Evolutionary conservation across 2,113 vertebrate genomes (phyloP), one percentile per base, ranked within the genome.

Genomic region (Vulpes lagopus): DNA sequence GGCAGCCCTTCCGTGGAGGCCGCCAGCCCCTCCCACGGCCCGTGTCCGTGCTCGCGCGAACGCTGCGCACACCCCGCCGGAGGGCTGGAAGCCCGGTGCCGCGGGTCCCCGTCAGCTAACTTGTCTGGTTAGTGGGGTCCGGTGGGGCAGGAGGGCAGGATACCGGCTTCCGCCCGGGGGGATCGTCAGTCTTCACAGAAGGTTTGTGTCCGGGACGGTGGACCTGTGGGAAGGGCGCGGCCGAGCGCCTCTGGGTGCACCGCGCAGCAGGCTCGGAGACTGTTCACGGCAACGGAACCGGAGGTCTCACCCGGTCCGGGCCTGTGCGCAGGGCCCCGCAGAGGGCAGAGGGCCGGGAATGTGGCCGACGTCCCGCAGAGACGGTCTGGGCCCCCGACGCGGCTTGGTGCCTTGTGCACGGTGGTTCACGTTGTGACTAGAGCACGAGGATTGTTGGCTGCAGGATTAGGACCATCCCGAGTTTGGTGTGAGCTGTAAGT

Each of bases 221-320:
- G 25, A 0, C 59, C 64, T 93, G 23, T n/a, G 20, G 23, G 17
- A 10, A 20, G 67, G 12, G 7, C 67, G 0, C 8, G 3, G 81
- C 88, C 79, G 74, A 19, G 94, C 76, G 25, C 89, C 38, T 27
- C 0, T 8, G 23, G 35, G 7, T 85, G 65, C 22, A 76, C 92
- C 85, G 71, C 96, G 89, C 17, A 7, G 43, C 30, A 4, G 69
- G 38, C 94, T 95, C 67, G 93, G 96, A 71, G 84, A 59, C 71
- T 35, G 78, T 17, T 71, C 67, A 69, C 81, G 74, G 91, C 87
- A 11, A 49, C 64, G 92, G 73, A 73, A 74, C 27, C 57, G 87
- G 93, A 74, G 95, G 89, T 64, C 38, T 92, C 83, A 92, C 73
- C 97, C 89, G 78, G 38, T 49, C 59, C 1, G 62, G 97, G 92